Evolutionary conservation across 1,140 invertebrate genomes (phyloP), one percentile per base, ranked within the genome.

Genomic region (Drosophila tropicalis): DNA sequence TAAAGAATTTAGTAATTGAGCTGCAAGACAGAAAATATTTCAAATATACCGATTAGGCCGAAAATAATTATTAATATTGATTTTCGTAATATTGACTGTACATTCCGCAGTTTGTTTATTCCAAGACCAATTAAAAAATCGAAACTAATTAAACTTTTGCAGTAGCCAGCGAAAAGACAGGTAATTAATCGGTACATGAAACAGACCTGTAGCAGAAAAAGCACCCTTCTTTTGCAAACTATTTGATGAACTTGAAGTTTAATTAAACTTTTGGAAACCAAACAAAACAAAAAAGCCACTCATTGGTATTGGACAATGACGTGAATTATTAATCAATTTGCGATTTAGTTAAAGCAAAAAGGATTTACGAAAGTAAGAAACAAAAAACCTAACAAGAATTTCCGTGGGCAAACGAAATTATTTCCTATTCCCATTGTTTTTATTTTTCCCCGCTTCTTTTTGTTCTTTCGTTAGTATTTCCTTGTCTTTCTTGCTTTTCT

Each of bases 121-220:
- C 4, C 17, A 70, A 72, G 83, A 79, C 87, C 83, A 86, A 86
- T 86, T 86, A 86, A 87, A 86, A 86, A 86, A 79, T 65, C 66
- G 80, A 87, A 87, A 87, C 84, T 87, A 87, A 87, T 87, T 87
- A 87, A 87, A 87, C 72, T 87, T 87, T 87, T 89, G 80, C 83
- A 72, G 36, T 54, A 67, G 73, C 74, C 68, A 22, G 47, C 56
- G 66, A 70, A 55, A 71, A 85, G 82, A 87, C 83, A 84, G 73
- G 83, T 86, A 86, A 86, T 86, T 87, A 86, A 86, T 86, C 83
- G 83, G 73, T 79, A 75, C 74, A 87, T 76, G 72, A 40, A 77
- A 55, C 67, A 29, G 63, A 70, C 34, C 10, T 36, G 39, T 12
- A 12, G 7, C 3, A 25, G 55, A 54, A 19, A 22, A 19, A 41